Base-by-base conservation (phyloP, 2,888 invertebrate species). In the Orthonychiurus folsomi region DNA sequence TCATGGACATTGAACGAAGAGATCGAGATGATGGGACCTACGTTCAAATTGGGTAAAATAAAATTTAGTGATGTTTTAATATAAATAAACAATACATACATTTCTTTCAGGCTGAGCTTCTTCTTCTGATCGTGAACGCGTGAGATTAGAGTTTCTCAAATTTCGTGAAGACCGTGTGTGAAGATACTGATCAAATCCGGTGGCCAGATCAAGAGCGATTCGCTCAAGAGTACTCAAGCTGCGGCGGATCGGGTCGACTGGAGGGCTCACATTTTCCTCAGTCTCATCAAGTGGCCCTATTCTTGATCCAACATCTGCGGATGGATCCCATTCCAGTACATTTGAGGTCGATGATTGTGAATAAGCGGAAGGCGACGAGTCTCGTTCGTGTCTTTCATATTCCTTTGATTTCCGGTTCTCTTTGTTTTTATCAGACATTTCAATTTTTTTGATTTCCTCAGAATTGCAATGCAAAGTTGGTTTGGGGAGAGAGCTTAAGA, bases 251-350 rank as follows among this genome's bases (percentile, higher is more conserved):
- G 18, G 12, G 3, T 12, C 9, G n/a, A 3, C 25, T 21, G 25
- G 26, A 24, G 2, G 26, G 25, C n/a, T 25, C 25, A 27, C 9
- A 21, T 3, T 50, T 20, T 3, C 18, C 3, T 23, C 25, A 1
- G 25, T 23, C 9, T 37, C 60, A 60, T 60, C 59, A 26, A 57
- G 28, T 21, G 63, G 60, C 3, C 55, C 56, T 28, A 54, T 61
- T 53, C 52, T 48, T 55, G 62, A 21, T 3, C 67, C 67, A 1
- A 70, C 66, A 63, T 70, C 70, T 1, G 70, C 70, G 0, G 69
- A 69, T 3, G 67, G 69, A 48, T 70, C 70, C 70, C 69, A 70
- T 37, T 70, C 70, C n/a, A 70, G 25, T 9, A 50, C 68, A 20
- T 53, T 57, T 3, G 24, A 52, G 3, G 50, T 27, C 1, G 70